Conservation (phyloP, 2,888 invertebrate genomes). For the Diaphora mendica region DNA sequence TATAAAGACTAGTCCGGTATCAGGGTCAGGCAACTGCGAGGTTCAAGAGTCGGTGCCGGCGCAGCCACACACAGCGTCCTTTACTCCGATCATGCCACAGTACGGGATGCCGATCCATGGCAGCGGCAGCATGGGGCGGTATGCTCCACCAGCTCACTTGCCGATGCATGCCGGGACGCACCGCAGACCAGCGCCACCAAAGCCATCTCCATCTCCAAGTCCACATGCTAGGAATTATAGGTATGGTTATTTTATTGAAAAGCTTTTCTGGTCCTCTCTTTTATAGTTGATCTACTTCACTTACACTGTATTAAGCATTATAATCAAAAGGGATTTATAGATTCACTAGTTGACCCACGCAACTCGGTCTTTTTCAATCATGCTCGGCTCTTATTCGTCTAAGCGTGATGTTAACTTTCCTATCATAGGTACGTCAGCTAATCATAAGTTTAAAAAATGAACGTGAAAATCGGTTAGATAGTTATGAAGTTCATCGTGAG, state of each 20-base stretch:
- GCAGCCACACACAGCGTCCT: constrained; percentile 75
- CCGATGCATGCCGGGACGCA: constrained; percentile 86
- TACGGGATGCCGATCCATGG: constrained; percentile 77
- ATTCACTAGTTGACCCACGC: too few relatives aligned
- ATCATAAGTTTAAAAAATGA: too few relatives aligned
- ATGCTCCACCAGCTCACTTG: constrained; percentile 82
- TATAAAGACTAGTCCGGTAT: constrained; percentile 81
- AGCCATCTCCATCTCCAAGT: constrained; percentile 84
- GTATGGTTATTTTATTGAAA: constrained; percentile 45
- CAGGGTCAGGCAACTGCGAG: constrained; percentile 78
- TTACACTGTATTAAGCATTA: too few relatives aligned
- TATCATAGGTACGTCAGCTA: too few relatives aligned
- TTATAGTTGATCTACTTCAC: too few relatives aligned
- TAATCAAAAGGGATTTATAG: too few relatives aligned
- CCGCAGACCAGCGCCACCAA: constrained; percentile 80
- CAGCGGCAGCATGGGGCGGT: constrained; percentile 78
- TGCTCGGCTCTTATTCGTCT: too few relatives aligned
- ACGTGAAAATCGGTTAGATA: too few relatives aligned
- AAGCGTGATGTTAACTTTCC: too few relatives aligned
- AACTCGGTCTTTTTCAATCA: too few relatives aligned
- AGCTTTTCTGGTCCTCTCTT: not conserved
- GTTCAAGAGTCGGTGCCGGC: constrained; percentile 87
- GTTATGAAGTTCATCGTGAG: too few relatives aligned
- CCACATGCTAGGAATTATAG: constrained; percentile 86
- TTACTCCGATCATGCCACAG: constrained; percentile 79